Conservation (phyloP, 2,113 vertebrate species). For the Thinocorus orbignyianus region DNA sequence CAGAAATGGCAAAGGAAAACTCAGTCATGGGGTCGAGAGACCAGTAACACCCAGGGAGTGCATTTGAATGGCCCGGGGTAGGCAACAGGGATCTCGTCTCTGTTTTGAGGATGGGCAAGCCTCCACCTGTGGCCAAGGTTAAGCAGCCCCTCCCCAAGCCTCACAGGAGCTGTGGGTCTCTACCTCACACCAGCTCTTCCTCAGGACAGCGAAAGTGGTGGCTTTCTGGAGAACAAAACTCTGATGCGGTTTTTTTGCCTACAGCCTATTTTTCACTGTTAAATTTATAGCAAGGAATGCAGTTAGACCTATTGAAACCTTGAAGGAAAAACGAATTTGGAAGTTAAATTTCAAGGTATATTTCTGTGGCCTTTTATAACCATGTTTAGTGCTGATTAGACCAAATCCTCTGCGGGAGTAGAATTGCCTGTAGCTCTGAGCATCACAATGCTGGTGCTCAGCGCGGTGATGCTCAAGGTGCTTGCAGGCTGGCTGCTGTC, state of each 20-base stretch:
- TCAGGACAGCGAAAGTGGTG: neutral
- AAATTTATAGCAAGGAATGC: neutral
- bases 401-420: neutral
- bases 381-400: neutral
- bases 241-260: neutral
- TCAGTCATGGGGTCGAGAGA: neutral
- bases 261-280: neutral
- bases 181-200: neutral
- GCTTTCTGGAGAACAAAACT: neutral
- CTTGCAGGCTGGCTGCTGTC: neutral
- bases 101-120: neutral
- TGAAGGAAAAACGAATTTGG: neutral
- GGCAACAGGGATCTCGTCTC: neutral
- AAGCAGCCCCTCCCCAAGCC: neutral
- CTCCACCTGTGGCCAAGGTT: neutral
- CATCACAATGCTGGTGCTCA: neutral
- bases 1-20: neutral
- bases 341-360: neutral
- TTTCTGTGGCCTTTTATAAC: neutral
- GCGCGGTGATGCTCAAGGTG: rapidly evolving
- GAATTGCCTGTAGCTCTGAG: neutral
- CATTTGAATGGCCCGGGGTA: neutral
- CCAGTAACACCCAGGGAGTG: neutral
- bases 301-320: neutral
- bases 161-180: neutral